A percentile compares a stretch with the other conserved stretches of the same genome.
phyloP scores from a whole-genome alignment of 2,113 vertebrate genomes.

The Vulpes vulpes region DNA sequence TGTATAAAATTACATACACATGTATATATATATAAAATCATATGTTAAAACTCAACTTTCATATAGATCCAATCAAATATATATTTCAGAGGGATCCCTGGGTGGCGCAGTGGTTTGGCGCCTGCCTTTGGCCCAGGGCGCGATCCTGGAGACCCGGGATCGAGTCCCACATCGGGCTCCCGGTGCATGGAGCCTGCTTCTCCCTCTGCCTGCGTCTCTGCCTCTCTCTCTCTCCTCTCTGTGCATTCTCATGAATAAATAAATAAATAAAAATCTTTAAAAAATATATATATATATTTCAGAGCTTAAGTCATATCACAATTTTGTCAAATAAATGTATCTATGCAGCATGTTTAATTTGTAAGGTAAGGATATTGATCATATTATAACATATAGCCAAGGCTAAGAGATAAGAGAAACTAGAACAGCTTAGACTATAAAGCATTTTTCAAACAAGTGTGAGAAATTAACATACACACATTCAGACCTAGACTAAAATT shows the following conservation, averaged over 20 bases:
- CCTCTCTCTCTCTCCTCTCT: too few species aligned
- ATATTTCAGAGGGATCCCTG: not conserved
- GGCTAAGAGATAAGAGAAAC: constrained; percentile 9
- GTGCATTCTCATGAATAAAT: too few species aligned
- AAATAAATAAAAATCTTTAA: too few species aligned
- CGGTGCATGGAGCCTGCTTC: too few species aligned
- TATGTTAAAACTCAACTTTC: not conserved
- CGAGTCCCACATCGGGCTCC: too few species aligned
- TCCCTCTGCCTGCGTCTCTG: too few species aligned
- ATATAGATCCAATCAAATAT: constrained; percentile 8
- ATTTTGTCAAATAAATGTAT: not conserved
- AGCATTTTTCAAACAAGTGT: constrained; percentile 65
- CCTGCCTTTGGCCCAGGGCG: too few species aligned
- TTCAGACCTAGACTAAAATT: constrained; percentile 70
- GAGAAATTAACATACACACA: constrained; percentile 42
- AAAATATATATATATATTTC: not conserved
- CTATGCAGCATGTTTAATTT: not conserved
- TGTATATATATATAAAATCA: not conserved
- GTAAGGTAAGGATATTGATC: not conserved
- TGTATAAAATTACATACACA: not conserved
- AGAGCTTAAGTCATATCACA: not conserved
- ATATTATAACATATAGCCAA: not conserved
- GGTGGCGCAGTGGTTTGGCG: too few species aligned
- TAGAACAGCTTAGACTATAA: constrained; percentile 70
- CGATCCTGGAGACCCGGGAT: too few species aligned